Conservation (phyloP, 1,140 invertebrate species). For the Trypoxylus dichotomus region DNA sequence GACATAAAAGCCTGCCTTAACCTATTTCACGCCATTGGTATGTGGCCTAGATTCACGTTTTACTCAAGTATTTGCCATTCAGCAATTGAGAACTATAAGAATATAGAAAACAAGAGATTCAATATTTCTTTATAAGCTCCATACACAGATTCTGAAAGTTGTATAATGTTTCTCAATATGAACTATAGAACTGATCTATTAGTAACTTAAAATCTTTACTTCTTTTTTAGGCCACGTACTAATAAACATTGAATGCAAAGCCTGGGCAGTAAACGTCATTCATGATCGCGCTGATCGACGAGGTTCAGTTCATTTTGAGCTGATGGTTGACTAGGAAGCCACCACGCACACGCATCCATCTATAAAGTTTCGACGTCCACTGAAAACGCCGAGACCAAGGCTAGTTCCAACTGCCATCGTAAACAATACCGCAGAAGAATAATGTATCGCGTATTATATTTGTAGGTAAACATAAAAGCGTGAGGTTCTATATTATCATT, state of each 20-base stretch:
- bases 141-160: no score
- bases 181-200: no score
- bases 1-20: no score
- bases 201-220: not conserved
- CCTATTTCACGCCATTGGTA: no score
- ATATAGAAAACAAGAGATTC: no score
- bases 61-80: no score
- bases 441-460: slow-evolving; percentile 22
- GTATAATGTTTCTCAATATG: no score
- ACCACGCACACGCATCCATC: slow-evolving; percentile 3
- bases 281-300: slow-evolving; percentile 85
- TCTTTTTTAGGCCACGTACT: slow-evolving; percentile 80
- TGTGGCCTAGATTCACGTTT: no score
- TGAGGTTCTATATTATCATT: slow-evolving; percentile 39
- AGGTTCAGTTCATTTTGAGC: slow-evolving; percentile 93
- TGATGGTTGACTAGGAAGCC: slow-evolving; percentile 75
- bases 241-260: slow-evolving; percentile 95
- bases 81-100: no score
- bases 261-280: slow-evolving; percentile 91
- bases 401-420: slow-evolving; percentile 47
- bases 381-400: slow-evolving; percentile 27
- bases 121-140: no score
- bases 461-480: slow-evolving; percentile 31
- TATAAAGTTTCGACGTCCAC: slow-evolving; percentile 27
- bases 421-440: slow-evolving; percentile 36